Conservation (phyloP, 2,113 vertebrate species). For the Ophiodon elongatus region DNA sequence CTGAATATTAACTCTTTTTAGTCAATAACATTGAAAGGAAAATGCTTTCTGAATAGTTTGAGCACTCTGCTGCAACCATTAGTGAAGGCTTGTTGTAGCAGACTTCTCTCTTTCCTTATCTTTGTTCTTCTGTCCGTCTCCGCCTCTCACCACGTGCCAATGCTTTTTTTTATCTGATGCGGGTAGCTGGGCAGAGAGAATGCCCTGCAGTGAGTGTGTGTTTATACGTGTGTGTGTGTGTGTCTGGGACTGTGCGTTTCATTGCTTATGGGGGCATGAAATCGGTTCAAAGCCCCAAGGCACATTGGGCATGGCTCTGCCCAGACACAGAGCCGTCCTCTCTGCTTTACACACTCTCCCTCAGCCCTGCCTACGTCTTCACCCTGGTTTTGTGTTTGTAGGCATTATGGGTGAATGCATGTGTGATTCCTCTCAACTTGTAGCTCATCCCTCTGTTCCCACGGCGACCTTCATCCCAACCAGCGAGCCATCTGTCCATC, state of each 20-base stretch:
- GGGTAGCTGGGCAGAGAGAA: constrained; percentile 63
- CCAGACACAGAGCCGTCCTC: constrained; percentile 60
- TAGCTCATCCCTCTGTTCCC: constrained; percentile 63
- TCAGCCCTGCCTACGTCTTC: constrained; percentile 22
- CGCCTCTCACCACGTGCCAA: constrained; percentile 45
- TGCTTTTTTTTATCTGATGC: constrained; percentile 43
- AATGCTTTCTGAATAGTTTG: constrained; percentile 12
- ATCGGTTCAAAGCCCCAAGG: constrained; percentile 81
- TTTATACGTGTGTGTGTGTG: constrained; percentile 56
- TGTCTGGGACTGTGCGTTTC: constrained; percentile 63
- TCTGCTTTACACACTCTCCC: constrained; percentile 38
- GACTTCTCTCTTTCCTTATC: constrained; percentile 39
- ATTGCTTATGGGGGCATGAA: constrained; percentile 87
- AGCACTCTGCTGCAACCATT: constrained; percentile 14
- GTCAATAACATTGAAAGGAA: constrained; percentile 8
- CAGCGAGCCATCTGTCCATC: constrained; percentile 67
- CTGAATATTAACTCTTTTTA: constrained; percentile 4
- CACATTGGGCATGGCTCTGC: constrained; percentile 60
- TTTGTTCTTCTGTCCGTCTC: constrained; percentile 47
- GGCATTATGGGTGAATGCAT: constrained; percentile 40
- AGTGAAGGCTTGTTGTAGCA: constrained; percentile 10
- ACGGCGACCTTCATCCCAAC: constrained; percentile 55
- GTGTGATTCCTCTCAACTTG: constrained; percentile 63
- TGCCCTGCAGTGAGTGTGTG: constrained; percentile 54
- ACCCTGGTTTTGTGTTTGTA: constrained; percentile 34